Evolutionary conservation across 2,113 vertebrate genomes (phyloP).

Genomic region (Limnothrissa miodon): DNA sequence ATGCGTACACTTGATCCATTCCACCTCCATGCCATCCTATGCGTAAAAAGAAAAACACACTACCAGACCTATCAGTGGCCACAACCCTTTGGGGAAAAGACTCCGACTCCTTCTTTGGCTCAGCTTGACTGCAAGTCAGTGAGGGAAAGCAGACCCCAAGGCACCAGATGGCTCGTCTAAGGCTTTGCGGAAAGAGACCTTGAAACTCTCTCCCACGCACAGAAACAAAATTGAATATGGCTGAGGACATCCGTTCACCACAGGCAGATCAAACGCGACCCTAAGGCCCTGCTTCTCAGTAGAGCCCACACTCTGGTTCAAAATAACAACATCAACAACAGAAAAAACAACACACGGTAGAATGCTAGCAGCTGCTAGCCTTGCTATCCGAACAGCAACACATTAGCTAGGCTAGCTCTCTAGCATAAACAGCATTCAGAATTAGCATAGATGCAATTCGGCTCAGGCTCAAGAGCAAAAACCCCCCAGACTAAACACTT

Average conservation of each 20-base stretch:
- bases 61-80: not conserved
- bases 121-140: not conserved
- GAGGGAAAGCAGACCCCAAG: not conserved
- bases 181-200: not conserved
- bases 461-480: not conserved
- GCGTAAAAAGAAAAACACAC: constrained; percentile 5
- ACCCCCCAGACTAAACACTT: not conserved
- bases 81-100: not conserved
- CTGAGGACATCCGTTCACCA: not conserved
- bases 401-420: too few species aligned
- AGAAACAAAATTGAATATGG: not conserved
- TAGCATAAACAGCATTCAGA: not conserved
- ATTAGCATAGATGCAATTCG: too few species aligned
- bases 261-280: not conserved
- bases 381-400: not conserved
- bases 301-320: too few species aligned
- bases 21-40: not conserved
- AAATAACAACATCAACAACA: too few species aligned
- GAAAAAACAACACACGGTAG: not conserved
- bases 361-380: not conserved
- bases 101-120: not conserved
- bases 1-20: not conserved
- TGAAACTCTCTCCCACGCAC: not conserved
- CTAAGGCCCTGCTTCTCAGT: not conserved
- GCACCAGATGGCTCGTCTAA: not conserved